Conservation (phyloP, 1,140 invertebrate species). For the Euwallacea fornicatus region DNA sequence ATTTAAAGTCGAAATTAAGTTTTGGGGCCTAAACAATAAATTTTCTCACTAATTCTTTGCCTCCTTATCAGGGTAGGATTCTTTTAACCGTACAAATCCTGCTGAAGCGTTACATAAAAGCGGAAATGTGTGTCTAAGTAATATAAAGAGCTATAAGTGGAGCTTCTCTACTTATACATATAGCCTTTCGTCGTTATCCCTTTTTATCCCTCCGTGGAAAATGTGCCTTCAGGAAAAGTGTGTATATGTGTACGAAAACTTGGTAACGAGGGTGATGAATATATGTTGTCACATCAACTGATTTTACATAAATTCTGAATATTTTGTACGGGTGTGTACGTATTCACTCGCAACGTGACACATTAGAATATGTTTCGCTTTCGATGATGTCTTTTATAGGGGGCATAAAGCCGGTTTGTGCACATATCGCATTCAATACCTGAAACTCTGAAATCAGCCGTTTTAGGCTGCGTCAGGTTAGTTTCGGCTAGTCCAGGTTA, state of each 20-base stretch:
- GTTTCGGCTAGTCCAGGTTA: too few species aligned
- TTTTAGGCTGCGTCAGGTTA: too few species aligned
- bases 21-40: neutral
- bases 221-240: neutral
- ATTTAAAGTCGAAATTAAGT: slow-evolving; percentile 25
- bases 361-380: too few species aligned
- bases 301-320: slow-evolving; percentile 1
- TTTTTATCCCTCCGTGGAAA: neutral
- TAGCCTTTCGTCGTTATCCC: neutral
- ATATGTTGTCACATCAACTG: slow-evolving; percentile 3
- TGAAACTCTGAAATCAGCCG: too few species aligned
- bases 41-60: too few species aligned
- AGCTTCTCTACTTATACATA: neutral
- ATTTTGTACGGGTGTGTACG: neutral
- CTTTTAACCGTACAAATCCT: neutral
- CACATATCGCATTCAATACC: too few species aligned
- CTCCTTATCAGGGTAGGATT: too few species aligned
- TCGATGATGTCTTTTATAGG: too few species aligned
- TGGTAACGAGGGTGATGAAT: slow-evolving; percentile 3
- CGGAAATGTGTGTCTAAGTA: neutral
- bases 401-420: too few species aligned
- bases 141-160: slow-evolving; percentile 1
- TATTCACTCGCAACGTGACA: too few species aligned
- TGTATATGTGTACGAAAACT: neutral
- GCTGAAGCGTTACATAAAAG: neutral